A percentile compares a stretch with the other conserved stretches of the same genome.
These are phyloP conservation scores for Anastrepha ludens DNA, from an alignment of 1,140 invertebrate species.

Conservation along the genomic window DNA sequence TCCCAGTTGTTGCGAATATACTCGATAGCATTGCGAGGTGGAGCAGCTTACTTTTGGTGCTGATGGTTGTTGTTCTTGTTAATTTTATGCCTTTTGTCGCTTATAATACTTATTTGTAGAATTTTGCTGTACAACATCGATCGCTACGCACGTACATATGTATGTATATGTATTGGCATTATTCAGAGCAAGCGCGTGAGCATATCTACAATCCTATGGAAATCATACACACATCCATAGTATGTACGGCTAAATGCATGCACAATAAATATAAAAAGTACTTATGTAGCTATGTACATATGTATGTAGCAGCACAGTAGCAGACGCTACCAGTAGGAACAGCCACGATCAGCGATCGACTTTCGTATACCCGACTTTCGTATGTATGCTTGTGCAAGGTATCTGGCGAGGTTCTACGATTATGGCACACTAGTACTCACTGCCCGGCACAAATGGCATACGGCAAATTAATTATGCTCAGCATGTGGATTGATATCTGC, in stretches of 20 bases:
- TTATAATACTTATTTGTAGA: conserved; percentile 32
- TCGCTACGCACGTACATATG: background rate
- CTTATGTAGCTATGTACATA: background rate
- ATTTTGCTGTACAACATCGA: background rate
- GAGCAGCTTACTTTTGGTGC: background rate
- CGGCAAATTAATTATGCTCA: conserved; percentile 46
- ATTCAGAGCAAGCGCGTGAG: conserved; percentile 30
- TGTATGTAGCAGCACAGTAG: background rate
- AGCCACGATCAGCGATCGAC: background rate
- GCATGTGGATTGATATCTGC: conserved; percentile 45
- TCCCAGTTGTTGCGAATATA: background rate
- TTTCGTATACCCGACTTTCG: background rate
- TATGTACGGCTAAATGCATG: background rate
- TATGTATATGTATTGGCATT: background rate
- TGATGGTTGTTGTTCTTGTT: conserved; percentile 3
- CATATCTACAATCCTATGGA: background rate
- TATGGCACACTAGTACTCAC: background rate
- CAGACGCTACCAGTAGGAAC: background rate
- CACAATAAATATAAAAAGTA: background rate
- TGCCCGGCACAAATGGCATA: background rate
- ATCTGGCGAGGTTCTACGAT: background rate
- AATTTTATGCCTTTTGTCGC: conserved; percentile 17
- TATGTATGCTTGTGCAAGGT: background rate
- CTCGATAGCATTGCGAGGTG: conserved; percentile 39
- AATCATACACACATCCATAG: background rate